A percentile compares a stretch with the other conserved stretches of the same genome.
Conservation (phyloP, 2,113 vertebrate genomes). For the cat (Felis catus) region F.catus_Fca126_mat1.0 CM031425.1:37561001-37561500, state of each 20-base stretch:
- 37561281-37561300: background rate
- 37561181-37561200: too few relatives aligned
- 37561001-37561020: background rate
- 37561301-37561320: background rate
- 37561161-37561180: too few relatives aligned
- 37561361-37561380: conserved; percentile 97
- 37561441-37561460: conserved; percentile 53
- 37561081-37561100: conserved; percentile 11
- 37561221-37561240: background rate
- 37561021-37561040: background rate
- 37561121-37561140: conserved; percentile 26
- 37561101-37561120: background rate
- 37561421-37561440: conserved; percentile 91
- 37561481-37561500: conserved; percentile 26
- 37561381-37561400: conserved; percentile 99
- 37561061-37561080: background rate
- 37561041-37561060: background rate
- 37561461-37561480: background rate
- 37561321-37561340: background rate
- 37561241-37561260: background rate
- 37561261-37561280: background rate
- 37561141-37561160: background rate
- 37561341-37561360: conserved; percentile 92
- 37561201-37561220: too few relatives aligned
- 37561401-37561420: conserved; percentile 99